Base-by-base conservation (phyloP, 2,113 vertebrate species). In the Gopherus flavomarginatus region DNA sequence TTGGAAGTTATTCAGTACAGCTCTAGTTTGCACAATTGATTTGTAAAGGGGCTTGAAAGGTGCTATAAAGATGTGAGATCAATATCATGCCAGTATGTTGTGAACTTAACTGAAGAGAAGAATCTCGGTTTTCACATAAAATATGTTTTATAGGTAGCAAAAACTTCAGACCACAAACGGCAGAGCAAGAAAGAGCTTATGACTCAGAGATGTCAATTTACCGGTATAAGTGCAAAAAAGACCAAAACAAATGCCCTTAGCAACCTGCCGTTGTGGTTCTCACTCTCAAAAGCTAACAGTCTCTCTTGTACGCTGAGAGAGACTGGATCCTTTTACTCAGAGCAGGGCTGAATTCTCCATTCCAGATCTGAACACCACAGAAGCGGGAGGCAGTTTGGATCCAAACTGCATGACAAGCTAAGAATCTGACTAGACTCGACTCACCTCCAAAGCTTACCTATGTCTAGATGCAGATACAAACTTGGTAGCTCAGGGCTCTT, bases 141-240 rank as follows among this genome's bases (percentile, higher is more conserved):
- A 85, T 94, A 81, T 85, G 54, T 90, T 97, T 95, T 96, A 95
- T 95, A 93, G 96, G 92, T 92, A 96, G 93, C 90, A 95, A 97
- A 97, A 97, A 95, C 97, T 95, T 90, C 86, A 98, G 97, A 98
- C 98, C 98, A 96, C 98, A 98, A 98, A 98, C 97, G 94, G 98
- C 90, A 97, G 90, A 95, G 92, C 93, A 95, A 90, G 89, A 88
- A 95, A 94, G 88, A 97, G 97, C 79, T 94, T 96, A 97, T 98
- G 98, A 98, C 97, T 98, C 98, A 98, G 97, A 98, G 96, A 97
- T 93, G 97, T 94, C 96, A 94, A 97, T 96, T 98, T 98, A 98
- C 98, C 94, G 97, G 97, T 95, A 98, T 77, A 82, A 95, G 96
- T 91, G 95, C 91, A 95, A 92, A 38, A 77, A 92, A 94, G 65